These are phyloP conservation scores for Rhagonycha fulva DNA, from an alignment of 2,888 invertebrate species.

Conservation along the genomic window DNA sequence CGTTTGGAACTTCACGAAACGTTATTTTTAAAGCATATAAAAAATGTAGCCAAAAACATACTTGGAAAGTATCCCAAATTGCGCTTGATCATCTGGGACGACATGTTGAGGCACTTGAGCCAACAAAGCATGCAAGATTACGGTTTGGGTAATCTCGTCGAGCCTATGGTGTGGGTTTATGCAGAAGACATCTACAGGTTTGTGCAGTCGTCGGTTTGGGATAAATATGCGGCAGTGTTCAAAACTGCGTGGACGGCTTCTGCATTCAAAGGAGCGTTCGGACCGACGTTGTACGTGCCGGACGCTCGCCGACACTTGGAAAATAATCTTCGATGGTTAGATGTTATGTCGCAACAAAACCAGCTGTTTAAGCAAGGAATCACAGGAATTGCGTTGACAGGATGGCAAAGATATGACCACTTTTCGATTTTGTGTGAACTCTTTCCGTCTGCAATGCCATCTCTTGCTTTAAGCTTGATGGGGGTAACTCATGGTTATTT, in stretches of 20 bases:
- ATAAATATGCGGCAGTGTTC: constrained; percentile 69
- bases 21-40: constrained; percentile 67
- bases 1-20: constrained; percentile 59
- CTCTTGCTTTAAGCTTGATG: constrained; percentile 64
- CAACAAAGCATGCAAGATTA: constrained; percentile 63
- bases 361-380: constrained; percentile 59
- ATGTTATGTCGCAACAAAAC: constrained; percentile 65
- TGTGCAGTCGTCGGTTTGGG: constrained; percentile 63
- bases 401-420: constrained; percentile 71
- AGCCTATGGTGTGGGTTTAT: constrained; percentile 84
- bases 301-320: constrained; percentile 70
- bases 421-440: constrained; percentile 72
- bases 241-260: constrained; percentile 73
- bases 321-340: constrained; percentile 72
- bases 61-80: constrained; percentile 62
- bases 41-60: constrained; percentile 63
- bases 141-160: constrained; percentile 68
- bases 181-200: constrained; percentile 68
- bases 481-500: constrained; percentile 65
- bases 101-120: constrained; percentile 73
- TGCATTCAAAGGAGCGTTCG: constrained; percentile 78
- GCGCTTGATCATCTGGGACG: constrained; percentile 77
- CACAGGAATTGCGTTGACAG: constrained; percentile 61
- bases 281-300: constrained; percentile 70
- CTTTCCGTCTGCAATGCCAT: constrained; percentile 68